Percentiles rank a stretch among this genome's conserved stretches.
phyloP scores from a whole-genome alignment of 2,113 vertebrate genomes.

The Larimichthys crocea region DNA sequence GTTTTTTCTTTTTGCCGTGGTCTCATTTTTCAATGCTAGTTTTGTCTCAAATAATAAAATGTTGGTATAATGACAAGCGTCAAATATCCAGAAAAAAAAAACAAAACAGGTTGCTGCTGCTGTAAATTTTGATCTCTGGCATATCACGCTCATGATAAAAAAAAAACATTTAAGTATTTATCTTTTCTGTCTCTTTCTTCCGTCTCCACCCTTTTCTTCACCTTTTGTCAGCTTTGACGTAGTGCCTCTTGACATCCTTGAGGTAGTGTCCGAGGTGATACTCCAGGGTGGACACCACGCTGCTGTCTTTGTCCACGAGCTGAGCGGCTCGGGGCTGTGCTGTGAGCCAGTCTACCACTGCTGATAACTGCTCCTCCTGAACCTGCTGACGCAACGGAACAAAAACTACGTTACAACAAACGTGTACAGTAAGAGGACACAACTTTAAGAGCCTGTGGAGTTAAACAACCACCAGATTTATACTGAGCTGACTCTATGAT shows the following conservation, averaged over 20 bases:
- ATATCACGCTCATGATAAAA: too few relatives aligned
- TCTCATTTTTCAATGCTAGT: too few relatives aligned
- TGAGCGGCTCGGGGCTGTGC: constrained; percentile 95
- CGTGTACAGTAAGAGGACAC: background rate
- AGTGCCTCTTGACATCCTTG: constrained; percentile 95
- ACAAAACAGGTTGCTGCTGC: too few relatives aligned
- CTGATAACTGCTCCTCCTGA: constrained; percentile 94
- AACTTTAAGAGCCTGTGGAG: background rate
- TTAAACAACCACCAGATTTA: background rate
- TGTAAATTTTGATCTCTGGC: too few relatives aligned
- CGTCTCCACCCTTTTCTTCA: constrained; percentile 50
- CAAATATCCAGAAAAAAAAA: too few relatives aligned
- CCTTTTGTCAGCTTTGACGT: constrained; percentile 96
- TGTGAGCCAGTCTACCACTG: constrained; percentile 96
- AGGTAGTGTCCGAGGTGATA: constrained; percentile 93
- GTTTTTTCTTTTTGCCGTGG: too few relatives aligned
- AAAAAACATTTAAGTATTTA: too few relatives aligned
- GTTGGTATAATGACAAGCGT: too few relatives aligned
- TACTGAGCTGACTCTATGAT: background rate
- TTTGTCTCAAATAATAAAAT: too few relatives aligned
- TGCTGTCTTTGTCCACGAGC: constrained; percentile 95
- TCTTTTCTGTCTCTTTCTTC: background rate
- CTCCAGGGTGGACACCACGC: constrained; percentile 93
- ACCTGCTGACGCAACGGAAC: constrained; percentile 85
- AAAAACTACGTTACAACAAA: background rate